phyloP scores from a whole-genome alignment of 2,888 invertebrate species.

The Buathra laborator region DNA sequence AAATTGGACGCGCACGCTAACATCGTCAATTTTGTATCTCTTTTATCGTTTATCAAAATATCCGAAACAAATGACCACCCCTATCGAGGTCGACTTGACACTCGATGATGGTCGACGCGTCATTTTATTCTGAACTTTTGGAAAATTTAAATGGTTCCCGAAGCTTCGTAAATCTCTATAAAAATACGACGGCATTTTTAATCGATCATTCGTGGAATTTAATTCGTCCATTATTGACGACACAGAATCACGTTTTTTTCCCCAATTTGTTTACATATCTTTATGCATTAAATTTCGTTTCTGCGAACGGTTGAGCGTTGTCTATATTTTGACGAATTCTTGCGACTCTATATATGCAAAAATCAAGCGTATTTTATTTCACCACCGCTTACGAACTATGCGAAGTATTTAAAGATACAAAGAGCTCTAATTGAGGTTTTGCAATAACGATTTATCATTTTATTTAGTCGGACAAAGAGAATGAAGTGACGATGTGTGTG shows the following conservation, averaged over 20 bases:
- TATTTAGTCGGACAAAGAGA: too few relatives aligned
- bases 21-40: slow-evolving; percentile 4
- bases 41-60: slow-evolving; percentile 36
- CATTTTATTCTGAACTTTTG: slow-evolving; percentile 4
- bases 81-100: too few relatives aligned
- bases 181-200: background rate
- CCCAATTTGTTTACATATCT: background rate
- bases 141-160: slow-evolving; percentile 19
- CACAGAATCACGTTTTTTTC: background rate
- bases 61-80: background rate
- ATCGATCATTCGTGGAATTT: slow-evolving; percentile 1
- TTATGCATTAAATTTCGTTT: too few relatives aligned
- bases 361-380: too few relatives aligned
- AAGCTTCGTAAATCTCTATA: background rate
- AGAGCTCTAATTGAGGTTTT: too few relatives aligned
- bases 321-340: too few relatives aligned
- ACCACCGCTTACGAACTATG: too few relatives aligned
- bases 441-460: too few relatives aligned
- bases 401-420: too few relatives aligned
- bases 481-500: too few relatives aligned
- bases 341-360: too few relatives aligned
- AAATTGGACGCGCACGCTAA: slow-evolving; percentile 28
- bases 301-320: too few relatives aligned
- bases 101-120: background rate
- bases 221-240: background rate